A percentile compares a stretch with the other conserved stretches of the same genome.
These are phyloP conservation scores for Riparia riparia DNA, from an alignment of 2,113 vertebrate species.

Conservation along the genomic window DNA sequence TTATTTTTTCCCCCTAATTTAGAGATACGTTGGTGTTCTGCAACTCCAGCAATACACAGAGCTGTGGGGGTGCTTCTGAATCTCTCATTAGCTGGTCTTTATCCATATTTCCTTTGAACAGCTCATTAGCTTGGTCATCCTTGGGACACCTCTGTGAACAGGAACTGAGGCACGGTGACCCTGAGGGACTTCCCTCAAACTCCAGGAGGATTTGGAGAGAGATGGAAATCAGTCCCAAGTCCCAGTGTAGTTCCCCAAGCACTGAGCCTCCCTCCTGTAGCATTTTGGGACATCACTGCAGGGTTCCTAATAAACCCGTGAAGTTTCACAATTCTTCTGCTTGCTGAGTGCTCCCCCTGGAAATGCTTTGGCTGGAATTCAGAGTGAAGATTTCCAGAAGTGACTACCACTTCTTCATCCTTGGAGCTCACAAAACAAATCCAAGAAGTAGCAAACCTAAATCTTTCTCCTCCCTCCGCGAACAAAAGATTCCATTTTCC, in stretches of 20 bases:
- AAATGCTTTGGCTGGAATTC: neutral
- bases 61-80: neutral
- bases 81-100: neutral
- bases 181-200: neutral
- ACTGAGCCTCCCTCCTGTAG: neutral
- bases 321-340: neutral
- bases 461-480: neutral
- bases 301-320: neutral
- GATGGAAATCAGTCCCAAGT: neutral
- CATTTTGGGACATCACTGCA: neutral
- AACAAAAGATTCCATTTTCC: neutral
- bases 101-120: neutral
- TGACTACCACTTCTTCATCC: neutral
- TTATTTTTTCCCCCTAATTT: neutral
- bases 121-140: neutral
- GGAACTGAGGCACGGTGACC: neutral
- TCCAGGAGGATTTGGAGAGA: neutral
- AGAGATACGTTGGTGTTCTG: neutral
- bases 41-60: neutral
- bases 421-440: neutral
- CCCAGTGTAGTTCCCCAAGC: neutral
- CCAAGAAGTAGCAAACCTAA: neutral
- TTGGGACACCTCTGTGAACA: neutral
- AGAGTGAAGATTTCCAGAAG: neutral
- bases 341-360: neutral